Evolutionary conservation across 2,888 invertebrate genomes (phyloP), one percentile per base, ranked within the genome.

Genomic region (Sicus ferrugineus): DNA sequence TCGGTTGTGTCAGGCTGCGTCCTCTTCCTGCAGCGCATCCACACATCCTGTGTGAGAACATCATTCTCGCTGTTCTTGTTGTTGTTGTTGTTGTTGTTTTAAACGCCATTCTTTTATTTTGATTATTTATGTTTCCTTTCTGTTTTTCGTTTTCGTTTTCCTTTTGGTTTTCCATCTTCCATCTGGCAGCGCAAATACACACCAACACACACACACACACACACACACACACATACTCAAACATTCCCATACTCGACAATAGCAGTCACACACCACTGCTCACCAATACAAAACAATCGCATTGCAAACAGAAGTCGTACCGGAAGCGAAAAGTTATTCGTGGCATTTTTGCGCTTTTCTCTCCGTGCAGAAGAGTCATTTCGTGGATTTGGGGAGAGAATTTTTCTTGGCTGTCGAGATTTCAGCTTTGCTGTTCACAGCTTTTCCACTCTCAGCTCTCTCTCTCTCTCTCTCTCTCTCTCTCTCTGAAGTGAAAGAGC

Each of bases 291-390:
- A 50, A 58, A 48, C 64, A 69, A 58, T 38, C n/a, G 21, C 38
- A 69, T 16, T 50, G 5, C 61, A 52, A 52, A 56, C 63, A 56
- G 21, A 5, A 63, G 63, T 42, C 48, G 73, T 72, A 77, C 79
- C 79, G 79, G 80, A 79, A 79, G 74, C 75, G 71, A 78, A n/a
- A 65, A 64, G 58, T 67, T 67, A 63, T 56, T 66, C 50, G 56
- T 68, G 62, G 54, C 28, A 59, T 68, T 61, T 69, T 3, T 38
- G 38, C 62, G 26, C 58, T 16, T 54, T 65, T 34, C 19, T 31
- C n/a, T 28, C n/a, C 3, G 14, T 42, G 14, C 38, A 6, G 38
- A 38, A 38, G 38, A 38, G n/a, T n/a, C n/a, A n/a, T n/a, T n/a
- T n/a, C n/a, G n/a, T n/a, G n/a, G n/a, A n/a, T n/a, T n/a, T n/a